Evolutionary conservation across 2,797 vertebrate genomes (phyloP).

Genomic region (Miichthys miiuy): DNA sequence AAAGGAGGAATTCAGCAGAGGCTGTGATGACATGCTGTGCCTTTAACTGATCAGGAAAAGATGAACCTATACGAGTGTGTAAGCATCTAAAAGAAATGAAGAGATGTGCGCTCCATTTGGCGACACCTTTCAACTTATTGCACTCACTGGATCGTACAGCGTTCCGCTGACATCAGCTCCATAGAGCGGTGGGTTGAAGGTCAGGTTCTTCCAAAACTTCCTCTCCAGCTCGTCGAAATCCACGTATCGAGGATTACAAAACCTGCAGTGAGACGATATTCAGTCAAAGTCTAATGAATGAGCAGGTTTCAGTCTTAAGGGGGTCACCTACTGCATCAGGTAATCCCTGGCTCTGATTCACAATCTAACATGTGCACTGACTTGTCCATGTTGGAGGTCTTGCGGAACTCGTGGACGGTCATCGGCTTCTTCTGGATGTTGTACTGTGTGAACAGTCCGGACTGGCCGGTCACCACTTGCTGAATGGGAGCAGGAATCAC

Average conservation of each 20-base stretch:
- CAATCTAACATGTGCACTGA: conserved; percentile 71
- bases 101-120: background rate
- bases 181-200: conserved; percentile 95
- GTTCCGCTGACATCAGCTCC: conserved; percentile 96
- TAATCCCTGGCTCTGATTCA: background rate
- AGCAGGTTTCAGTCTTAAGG: background rate
- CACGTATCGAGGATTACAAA: conserved; percentile 91
- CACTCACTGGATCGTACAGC: conserved; percentile 92
- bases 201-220: conserved; percentile 99
- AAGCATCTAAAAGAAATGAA: background rate
- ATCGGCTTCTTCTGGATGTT: conserved; percentile 99
- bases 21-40: background rate
- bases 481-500: conserved; percentile 97
- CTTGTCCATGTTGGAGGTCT: conserved; percentile 95
- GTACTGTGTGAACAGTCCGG: conserved; percentile 98
- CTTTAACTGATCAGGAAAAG: background rate
- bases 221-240: conserved; percentile 97
- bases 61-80: no score
- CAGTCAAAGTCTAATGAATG: background rate
- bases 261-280: conserved; percentile 80
- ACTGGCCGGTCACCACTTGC: conserved; percentile 98
- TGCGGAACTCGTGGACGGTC: conserved; percentile 94
- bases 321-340: background rate
- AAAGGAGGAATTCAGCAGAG: conserved; percentile 12
- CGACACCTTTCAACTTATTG: background rate